phyloP scores from a whole-genome alignment of 2,113 vertebrate genomes.

The Anolis sagrei region DNA sequence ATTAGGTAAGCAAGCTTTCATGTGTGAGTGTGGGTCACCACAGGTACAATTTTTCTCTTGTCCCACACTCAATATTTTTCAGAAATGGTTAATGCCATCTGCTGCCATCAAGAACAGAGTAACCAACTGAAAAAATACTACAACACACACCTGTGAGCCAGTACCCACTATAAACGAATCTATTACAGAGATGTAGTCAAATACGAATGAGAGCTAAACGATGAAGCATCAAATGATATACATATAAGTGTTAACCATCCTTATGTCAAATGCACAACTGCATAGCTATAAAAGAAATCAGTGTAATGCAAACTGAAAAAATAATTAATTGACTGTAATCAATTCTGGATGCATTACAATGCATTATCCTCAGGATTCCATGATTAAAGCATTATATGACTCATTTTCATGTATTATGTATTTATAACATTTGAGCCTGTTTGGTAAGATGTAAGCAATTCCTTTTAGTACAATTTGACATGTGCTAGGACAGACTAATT shows the following conservation, averaged over 20 bases:
- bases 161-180: not conserved
- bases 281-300: not conserved
- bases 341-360: slow-evolving; percentile 67
- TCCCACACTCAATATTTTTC: not conserved
- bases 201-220: not conserved
- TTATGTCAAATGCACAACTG: not conserved
- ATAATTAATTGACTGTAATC: slow-evolving; percentile 68
- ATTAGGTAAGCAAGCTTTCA: not conserved
- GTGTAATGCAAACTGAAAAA: slow-evolving; percentile 67
- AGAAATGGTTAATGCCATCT: not conserved
- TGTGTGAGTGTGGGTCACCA: not conserved
- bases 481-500: slow-evolving; percentile 66
- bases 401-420: slow-evolving; percentile 72
- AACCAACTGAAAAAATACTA: not conserved
- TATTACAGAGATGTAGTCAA: not conserved
- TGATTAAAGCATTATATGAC: slow-evolving; percentile 68
- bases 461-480: slow-evolving; percentile 70
- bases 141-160: not conserved
- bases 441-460: slow-evolving; percentile 71
- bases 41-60: not conserved
- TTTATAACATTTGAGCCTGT: slow-evolving; percentile 55
- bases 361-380: slow-evolving; percentile 68
- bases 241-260: not conserved
- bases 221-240: not conserved
- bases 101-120: not conserved